Conservation (phyloP, 2,113 vertebrate species). For the Hyperopisus bebe region DNA sequence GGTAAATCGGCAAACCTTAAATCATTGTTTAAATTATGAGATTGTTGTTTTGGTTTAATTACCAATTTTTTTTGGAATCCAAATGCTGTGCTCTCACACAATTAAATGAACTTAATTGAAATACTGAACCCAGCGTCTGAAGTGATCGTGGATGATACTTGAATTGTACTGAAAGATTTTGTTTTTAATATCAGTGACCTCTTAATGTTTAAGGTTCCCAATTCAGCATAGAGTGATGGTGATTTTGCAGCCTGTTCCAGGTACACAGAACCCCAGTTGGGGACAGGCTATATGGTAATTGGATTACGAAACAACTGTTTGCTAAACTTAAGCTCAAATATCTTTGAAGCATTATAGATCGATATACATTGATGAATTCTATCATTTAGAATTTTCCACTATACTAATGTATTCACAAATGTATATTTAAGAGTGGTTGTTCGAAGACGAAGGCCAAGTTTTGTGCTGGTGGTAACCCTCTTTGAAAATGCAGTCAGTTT, state of each 20-base stretch:
- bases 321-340: neutral
- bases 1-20: neutral
- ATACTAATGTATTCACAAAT: neutral
- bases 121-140: neutral
- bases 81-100: neutral
- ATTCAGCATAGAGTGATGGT: neutral
- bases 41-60: neutral
- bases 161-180: neutral
- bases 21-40: neutral
- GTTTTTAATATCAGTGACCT: neutral
- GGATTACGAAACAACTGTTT: neutral
- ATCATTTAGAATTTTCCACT: neutral
- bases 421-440: neutral
- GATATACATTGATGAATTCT: neutral
- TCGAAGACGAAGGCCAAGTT: neutral
- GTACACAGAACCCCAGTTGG: neutral
- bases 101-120: neutral
- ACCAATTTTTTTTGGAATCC: neutral
- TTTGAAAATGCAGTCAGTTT: neutral
- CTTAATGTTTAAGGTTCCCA: neutral
- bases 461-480: neutral
- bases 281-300: neutral
- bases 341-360: neutral
- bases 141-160: neutral
- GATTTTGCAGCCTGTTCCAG: neutral